Evolutionary conservation across 1,140 invertebrate species (phyloP), one percentile per base, ranked within the genome.

Genomic region (Phymorhynchus buccinoides): DNA sequence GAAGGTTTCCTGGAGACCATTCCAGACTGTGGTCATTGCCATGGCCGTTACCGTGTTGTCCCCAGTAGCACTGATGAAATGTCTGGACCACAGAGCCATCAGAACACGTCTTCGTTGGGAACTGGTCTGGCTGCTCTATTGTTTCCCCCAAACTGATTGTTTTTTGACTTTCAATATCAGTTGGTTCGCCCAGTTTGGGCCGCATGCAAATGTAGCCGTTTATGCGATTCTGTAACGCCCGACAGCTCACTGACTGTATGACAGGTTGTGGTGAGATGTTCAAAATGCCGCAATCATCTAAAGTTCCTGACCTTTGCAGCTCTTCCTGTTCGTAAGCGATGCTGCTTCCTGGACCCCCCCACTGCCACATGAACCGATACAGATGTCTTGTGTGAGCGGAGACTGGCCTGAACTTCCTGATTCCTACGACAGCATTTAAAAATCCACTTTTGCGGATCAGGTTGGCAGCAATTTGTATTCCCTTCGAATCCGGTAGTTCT

Each of bases 351-450:
- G 12, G 52, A 2, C 35, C 80, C 41, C 80, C 80, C 80, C 80
- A 81, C 27, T 81, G 80, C 80, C 80, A 81, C 32, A 81, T 9
- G 39, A 81, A 81, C 4, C 80, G 42, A 48, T 81, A 81, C 18
- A 81, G 35, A 37, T 78, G 75, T 42, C 39, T 30, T n/a, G 35
- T 30, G 1, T 42, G 41, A 2, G 9, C 9, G 3, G 75, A 41
- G 3, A 78, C 12, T 22, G 75, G 75, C n/a, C 35, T 41, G 9
- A 42, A 30, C n/a, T 78, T 78, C 35, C 27, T 41, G 16, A 78
- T 41, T 42, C 39, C 75, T 18, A 78, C 41, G 12, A n/a, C 41
- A 41, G 75, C 75, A n/a, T 22, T 78, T 14, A 78, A 12, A 78
- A 78, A 78, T 3, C 75, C 75, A 37, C 75, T 78, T 42, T 41